These are phyloP conservation scores for Cydia pomonella DNA, from an alignment of 1,140 invertebrate species.

Conservation along the genomic window DNA sequence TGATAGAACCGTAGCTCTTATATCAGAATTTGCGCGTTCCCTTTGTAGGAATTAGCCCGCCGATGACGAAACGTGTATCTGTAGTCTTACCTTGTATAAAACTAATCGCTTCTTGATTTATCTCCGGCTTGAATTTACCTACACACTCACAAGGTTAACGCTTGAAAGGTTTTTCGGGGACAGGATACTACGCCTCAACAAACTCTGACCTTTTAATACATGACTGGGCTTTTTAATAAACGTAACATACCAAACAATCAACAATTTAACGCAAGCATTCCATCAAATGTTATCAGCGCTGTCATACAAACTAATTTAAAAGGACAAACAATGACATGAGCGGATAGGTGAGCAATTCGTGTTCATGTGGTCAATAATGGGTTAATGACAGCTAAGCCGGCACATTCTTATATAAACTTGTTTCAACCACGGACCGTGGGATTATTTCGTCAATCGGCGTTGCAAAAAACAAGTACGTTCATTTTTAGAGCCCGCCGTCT, in stretches of 20 bases:
- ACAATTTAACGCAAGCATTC: conserved; percentile 29
- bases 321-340: conserved; percentile 16
- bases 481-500: conserved; percentile 4
- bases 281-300: conserved; percentile 30
- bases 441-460: conserved; percentile 57
- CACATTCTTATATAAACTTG: conserved; percentile 48
- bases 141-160: conserved; percentile 9
- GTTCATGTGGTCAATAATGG: conserved; percentile 21
- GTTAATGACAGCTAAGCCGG: conserved; percentile 14
- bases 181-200: conserved; percentile 2
- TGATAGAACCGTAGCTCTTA: no score
- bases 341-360: conserved; percentile 36
- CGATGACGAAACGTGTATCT: background rate
- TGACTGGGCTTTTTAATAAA: conserved; percentile 23
- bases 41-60: background rate
- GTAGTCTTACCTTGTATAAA: background rate
- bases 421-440: conserved; percentile 54
- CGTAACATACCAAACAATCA: conserved; percentile 16
- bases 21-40: background rate
- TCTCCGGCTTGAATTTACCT: background rate
- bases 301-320: conserved; percentile 19
- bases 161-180: background rate
- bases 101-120: background rate
- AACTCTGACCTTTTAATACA: conserved; percentile 22
- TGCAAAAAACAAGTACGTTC: conserved; percentile 22